Percentiles rank a stretch among this genome's conserved stretches.
Conservation (phyloP, 2,888 invertebrate genomes). For the Eulithis testata region DNA sequence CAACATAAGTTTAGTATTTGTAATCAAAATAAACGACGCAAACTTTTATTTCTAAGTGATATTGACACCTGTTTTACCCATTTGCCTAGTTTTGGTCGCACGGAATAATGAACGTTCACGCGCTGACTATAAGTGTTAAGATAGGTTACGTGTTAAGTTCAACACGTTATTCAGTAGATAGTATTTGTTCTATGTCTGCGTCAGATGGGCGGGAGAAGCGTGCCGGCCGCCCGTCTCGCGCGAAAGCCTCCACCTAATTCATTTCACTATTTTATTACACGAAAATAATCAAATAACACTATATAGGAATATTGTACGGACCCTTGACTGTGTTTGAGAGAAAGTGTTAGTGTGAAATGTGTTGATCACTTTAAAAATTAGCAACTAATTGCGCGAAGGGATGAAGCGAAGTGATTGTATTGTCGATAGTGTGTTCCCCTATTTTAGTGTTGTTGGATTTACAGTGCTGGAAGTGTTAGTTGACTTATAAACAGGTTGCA, state of each 20-base stretch:
- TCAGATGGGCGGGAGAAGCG: slow-evolving; percentile 68
- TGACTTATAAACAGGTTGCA: background rate
- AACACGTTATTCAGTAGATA: slow-evolving; percentile 3
- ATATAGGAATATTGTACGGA: background rate
- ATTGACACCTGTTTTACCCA: slow-evolving; percentile 1
- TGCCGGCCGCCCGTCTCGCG: slow-evolving; percentile 64
- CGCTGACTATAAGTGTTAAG: background rate
- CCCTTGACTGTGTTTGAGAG: background rate
- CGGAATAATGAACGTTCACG: background rate
- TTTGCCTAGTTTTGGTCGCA: background rate
- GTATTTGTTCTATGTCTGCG: slow-evolving; percentile 45
- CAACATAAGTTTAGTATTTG: background rate
- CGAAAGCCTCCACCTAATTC: slow-evolving; percentile 33
- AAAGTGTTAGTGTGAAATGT: background rate
- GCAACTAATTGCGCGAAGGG: background rate
- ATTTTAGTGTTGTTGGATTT: background rate
- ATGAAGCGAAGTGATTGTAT: slow-evolving; percentile 11
- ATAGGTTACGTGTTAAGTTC: slow-evolving; percentile 7
- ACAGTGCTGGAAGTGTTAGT: background rate
- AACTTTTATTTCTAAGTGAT: background rate
- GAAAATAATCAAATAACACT: slow-evolving; percentile 16
- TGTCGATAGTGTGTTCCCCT: background rate
- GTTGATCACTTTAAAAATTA: background rate
- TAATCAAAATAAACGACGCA: background rate
- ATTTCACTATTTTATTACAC: slow-evolving; percentile 21